A percentile compares a stretch with the other conserved stretches of the same genome.
These are phyloP conservation scores for Drosophila neonasuta DNA, from an alignment of 2,888 invertebrate species.

Conservation along the genomic window DNA sequence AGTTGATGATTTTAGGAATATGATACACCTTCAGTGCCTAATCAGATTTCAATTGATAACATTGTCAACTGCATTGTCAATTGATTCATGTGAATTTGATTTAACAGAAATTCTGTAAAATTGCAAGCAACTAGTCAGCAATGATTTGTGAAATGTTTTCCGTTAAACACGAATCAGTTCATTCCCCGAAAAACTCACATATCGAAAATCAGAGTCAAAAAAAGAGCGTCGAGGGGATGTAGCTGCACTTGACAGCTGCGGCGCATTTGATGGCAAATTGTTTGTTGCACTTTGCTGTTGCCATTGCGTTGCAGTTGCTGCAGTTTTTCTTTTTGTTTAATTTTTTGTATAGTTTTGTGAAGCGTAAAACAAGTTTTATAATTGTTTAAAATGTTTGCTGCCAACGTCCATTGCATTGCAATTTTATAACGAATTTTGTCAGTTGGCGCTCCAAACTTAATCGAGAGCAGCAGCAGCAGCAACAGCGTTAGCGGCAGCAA, in stretches of 20 bases:
- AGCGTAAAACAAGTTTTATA: slow-evolving; percentile 76
- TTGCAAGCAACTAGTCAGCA: slow-evolving; percentile 21
- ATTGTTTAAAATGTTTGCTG: slow-evolving; percentile 74
- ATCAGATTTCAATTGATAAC: background rate
- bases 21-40: background rate
- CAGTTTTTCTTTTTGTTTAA: slow-evolving; percentile 21
- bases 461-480: slow-evolving; percentile 59
- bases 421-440: slow-evolving; percentile 76
- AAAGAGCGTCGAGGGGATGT: slow-evolving; percentile 25
- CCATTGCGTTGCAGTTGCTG: slow-evolving; percentile 27
- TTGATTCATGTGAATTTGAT: background rate
- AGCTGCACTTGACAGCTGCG: slow-evolving; percentile 73
- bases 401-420: slow-evolving; percentile 68
- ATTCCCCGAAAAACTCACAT: slow-evolving; percentile 14
- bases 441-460: slow-evolving; percentile 72
- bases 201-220: background rate
- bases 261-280: slow-evolving; percentile 73
- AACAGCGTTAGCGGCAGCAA: slow-evolving; percentile 27
- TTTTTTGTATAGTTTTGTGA: slow-evolving; percentile 59
- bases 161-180: slow-evolving; percentile 34
- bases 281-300: slow-evolving; percentile 62
- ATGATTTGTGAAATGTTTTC: slow-evolving; percentile 40
- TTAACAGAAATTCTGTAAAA: slow-evolving; percentile 17
- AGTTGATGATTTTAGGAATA: slow-evolving; percentile 4
- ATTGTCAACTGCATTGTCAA: background rate